Conservation (phyloP, 2,113 vertebrate genomes). For the Ochotona curzoniae region DNA sequence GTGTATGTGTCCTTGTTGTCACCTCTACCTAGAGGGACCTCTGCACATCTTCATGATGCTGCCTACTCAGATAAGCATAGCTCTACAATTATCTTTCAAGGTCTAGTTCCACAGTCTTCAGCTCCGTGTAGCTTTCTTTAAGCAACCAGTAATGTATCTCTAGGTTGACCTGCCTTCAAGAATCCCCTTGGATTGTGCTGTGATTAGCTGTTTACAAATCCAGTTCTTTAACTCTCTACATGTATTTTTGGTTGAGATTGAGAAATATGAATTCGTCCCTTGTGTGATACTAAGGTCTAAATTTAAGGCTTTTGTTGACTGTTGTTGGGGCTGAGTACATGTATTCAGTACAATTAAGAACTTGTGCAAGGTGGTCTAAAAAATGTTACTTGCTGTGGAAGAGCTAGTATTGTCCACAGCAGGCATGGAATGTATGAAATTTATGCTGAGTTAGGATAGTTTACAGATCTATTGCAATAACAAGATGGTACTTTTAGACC, state of each 20-base stretch:
- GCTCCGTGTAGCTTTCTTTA: neutral
- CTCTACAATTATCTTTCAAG: neutral
- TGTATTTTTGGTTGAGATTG: neutral
- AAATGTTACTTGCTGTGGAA: neutral
- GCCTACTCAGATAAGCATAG: neutral
- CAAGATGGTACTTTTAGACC: neutral
- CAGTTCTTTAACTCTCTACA: neutral
- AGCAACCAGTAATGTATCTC: neutral
- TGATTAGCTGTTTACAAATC: constrained; percentile 44
- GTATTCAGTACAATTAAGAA: constrained; percentile 10
- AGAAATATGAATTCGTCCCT: neutral
- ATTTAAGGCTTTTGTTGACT: neutral
- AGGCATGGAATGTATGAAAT: neutral
- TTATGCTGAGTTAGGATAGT: neutral
- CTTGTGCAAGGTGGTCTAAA: neutral
- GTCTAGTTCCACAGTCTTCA: neutral
- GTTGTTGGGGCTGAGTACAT: neutral
- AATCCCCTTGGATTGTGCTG: neutral
- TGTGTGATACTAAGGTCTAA: neutral
- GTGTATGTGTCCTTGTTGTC: neutral
- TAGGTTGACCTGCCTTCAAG: neutral
- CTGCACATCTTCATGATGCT: neutral
- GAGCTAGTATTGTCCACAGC: neutral
- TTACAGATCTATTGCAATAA: neutral
- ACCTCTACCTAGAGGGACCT: neutral